Base-by-base conservation (phyloP, 2,797 vertebrate genomes). In the Propithecus perrieri region DNA sequence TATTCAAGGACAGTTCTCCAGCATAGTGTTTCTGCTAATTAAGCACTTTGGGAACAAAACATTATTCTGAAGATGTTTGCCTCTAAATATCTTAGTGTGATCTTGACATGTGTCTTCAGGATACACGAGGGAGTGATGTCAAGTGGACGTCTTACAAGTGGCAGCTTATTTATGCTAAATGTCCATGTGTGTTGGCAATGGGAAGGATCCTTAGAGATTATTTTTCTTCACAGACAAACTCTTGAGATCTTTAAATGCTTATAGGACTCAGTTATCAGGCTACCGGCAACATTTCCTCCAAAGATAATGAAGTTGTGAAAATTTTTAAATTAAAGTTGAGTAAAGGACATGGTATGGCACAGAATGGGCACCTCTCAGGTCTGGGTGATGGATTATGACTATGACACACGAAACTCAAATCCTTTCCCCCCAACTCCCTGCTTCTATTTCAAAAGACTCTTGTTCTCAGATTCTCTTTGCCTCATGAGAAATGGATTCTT, bases 41-140 rank as follows among this genome's bases (percentile, higher is more conserved):
- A 96, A 96, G 94, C 83, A 92, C 92, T 88, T 94, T 76, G 88
- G 89, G 94, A 97, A 97, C 2, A 95, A 97, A 95, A 92, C 48
- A 55, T 85, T 85, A 89, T 91, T 97, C 95, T 92, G 89, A 96
- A 96, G 93, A 96, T 92, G 95, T 95, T 97, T 95, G 94, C 92
- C 20, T 96, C 95, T 96, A 90, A 95, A 67, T 91, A 86, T 92
- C 81, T 88, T 90, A 67, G 72, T 85, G 78, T 76, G 87, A 90
- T 97, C 93, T 93, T 95, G 87, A 93, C 50, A 28, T 89, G 71
- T 92, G 74, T 87, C 80, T 93, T 96, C 91, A 95, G 85, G 94
- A 85, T 95, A n/a, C 75, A 14, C 2, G 0, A 72, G 87, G 93
- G 87, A 95, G 67, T 75, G 41, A 78, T 85, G 63, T 94, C 53